Base-by-base conservation (phyloP, 92 coral and sea anemone species). In the Chrysogorgia sp. region DNA sequence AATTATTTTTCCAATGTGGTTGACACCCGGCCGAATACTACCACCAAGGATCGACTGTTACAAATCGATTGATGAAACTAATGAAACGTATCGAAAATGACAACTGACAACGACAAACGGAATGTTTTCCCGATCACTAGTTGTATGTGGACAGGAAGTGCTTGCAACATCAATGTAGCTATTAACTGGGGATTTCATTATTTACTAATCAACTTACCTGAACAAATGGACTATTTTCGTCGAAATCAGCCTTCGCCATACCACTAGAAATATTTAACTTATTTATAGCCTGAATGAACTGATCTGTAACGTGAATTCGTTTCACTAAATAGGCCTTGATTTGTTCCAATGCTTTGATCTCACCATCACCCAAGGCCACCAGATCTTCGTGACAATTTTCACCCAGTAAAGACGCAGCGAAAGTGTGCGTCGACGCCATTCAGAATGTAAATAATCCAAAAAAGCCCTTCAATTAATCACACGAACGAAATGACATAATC, bases 341-440 rank as follows among this genome's bases (percentile, higher is more conserved):
- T 77, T 89, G 90, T 65, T 94, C 98, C 81, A 94, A 56, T 47
- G 84, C 90, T 71, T 88, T 88, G 34, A 94, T 83, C 43, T 94
- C 98, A 10, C 86, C 89, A 30, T 94, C 98, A 58, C 88, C 85
- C 72, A 86, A 76, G 14, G 87, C 65, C 57, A 94, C 82, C 37
- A 94, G 76, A 58, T 92, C 92, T 63, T 94, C 92, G 71, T 94
- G 97, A 22, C 97, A 90, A 19, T 88, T 35, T 29, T 92, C 90
- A 43, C 89, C 84, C 40, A 84, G 69, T 37, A 94, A 71, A 7
- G 53, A 47, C 7, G 2, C n/a, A 2, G 53, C 53, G n/a, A 47
- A 47, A 7, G 53, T 6, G 17, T 7, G 14, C 2, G n/a, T 47
- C 2, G 53, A 7, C n/a, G 53, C 10, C 53, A 47, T 47, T 37